A percentile compares a stretch with the other conserved stretches of the same genome.
Conservation (phyloP, 2,888 invertebrate species). For the Parnassius smintheus region DNA sequence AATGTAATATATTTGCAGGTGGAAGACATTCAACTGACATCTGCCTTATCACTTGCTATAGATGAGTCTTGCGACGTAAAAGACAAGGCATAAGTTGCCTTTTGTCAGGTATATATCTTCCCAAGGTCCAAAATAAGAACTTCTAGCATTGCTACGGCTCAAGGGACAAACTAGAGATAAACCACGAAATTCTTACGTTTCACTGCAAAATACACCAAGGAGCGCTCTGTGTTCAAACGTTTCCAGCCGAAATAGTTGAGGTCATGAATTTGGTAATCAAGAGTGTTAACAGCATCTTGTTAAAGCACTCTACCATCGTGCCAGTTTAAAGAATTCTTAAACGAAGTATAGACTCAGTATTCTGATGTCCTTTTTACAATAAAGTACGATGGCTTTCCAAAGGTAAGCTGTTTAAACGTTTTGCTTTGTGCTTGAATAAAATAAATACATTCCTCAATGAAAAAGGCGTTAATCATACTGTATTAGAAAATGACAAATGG, state of each 20-base stretch:
- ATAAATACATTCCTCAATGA: too few relatives aligned
- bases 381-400: too few relatives aligned
- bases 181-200: too few relatives aligned
- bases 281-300: neutral
- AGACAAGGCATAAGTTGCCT: neutral
- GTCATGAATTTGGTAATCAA: constrained; percentile 1
- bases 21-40: neutral
- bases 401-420: too few relatives aligned
- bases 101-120: neutral
- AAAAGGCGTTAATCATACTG: too few relatives aligned
- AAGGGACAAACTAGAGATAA: neutral
- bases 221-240: constrained; percentile 1
- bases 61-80: neutral
- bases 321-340: constrained; percentile 2
- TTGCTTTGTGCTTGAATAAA: too few relatives aligned
- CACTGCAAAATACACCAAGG: neutral
- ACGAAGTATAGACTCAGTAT: neutral
- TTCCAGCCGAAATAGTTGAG: neutral
- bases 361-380: neutral
- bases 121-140: neutral
- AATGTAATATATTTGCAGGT: neutral
- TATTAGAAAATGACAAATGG: too few relatives aligned
- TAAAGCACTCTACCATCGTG: neutral
- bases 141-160: neutral
- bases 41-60: neutral